Percentiles rank a stretch among this genome's conserved stretches.
phyloP scores from a whole-genome alignment of 2,888 invertebrate species.

The Amiota mariae region DNA sequence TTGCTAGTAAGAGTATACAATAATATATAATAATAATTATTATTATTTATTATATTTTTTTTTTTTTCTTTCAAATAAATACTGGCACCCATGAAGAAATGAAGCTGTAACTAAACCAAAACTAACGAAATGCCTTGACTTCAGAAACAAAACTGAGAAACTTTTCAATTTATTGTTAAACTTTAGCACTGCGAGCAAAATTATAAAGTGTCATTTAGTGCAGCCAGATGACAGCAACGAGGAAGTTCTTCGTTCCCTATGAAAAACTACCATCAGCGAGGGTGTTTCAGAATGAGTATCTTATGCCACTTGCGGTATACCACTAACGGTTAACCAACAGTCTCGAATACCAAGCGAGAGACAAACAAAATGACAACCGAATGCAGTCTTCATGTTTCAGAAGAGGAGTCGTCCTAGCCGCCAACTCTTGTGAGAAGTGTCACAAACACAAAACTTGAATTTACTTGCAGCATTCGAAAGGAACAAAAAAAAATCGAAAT shows the following conservation, averaged over 20 bases:
- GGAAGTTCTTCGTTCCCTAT: neutral
- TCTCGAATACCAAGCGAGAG: conserved; percentile 8
- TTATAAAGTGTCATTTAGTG: conserved; percentile 69
- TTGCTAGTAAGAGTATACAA: no score
- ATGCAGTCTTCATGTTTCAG: conserved; percentile 16
- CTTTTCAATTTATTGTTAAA: conserved; percentile 70
- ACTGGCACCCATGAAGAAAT: no score
- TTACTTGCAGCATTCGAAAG: conserved; percentile 9
- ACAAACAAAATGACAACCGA: conserved; percentile 16
- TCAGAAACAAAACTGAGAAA: conserved; percentile 57
- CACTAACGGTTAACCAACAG: conserved; percentile 32
- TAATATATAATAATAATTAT: no score
- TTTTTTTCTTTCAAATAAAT: no score
- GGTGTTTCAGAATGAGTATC: neutral
- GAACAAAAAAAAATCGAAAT: conserved; percentile 33
- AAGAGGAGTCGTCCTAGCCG: neutral
- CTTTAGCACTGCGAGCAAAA: conserved; percentile 67
- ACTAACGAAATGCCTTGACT: conserved; percentile 51
- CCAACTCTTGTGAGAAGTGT: conserved; percentile 51
- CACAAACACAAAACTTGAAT: conserved; percentile 61
- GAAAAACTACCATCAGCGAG: neutral
- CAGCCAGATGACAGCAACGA: conserved; percentile 31
- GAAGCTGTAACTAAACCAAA: no score
- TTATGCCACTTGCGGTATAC: conserved; percentile 40
- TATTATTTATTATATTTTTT: no score